Percentiles rank a stretch among this genome's conserved stretches.
These are phyloP conservation scores for Sitophilus oryzae DNA, from an alignment of 1,140 invertebrate genomes.

Conservation along the genomic window DNA sequence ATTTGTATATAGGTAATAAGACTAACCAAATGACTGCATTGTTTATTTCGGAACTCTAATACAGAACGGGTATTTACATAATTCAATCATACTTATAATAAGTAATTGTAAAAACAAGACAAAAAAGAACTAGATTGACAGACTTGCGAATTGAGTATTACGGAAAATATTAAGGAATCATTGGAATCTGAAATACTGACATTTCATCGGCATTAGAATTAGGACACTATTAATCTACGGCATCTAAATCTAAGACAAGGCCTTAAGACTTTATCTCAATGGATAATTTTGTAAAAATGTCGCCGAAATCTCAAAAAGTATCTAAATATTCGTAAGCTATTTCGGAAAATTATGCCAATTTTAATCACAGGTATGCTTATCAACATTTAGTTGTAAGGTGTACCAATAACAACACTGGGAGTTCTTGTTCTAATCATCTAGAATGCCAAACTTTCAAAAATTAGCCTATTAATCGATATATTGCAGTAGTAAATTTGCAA, in stretches of 20 bases:
- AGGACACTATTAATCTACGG: no score
- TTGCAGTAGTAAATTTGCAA: not conserved
- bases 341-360: slow-evolving; percentile 1
- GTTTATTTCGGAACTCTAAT: not conserved
- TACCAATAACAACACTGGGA: not conserved
- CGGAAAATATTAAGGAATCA: not conserved
- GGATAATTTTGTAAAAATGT: not conserved
- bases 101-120: not conserved
- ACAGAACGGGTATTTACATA: not conserved
- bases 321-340: slow-evolving; percentile 8
- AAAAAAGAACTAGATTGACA: not conserved
- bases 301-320: slow-evolving; percentile 4
- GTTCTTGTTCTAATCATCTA: no score
- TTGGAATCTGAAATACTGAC: not conserved
- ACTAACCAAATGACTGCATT: no score
- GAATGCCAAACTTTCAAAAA: no score
- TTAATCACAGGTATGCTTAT: slow-evolving; percentile 6
- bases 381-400: slow-evolving; percentile 1
- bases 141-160: not conserved
- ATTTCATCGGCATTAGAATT: no score
- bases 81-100: not conserved
- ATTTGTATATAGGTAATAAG: no score
- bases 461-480: not conserved
- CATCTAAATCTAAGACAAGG: not conserved
- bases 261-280: not conserved